phyloP scores from a whole-genome alignment of 1,140 invertebrate genomes.

The Subanguina moxae region DNA sequence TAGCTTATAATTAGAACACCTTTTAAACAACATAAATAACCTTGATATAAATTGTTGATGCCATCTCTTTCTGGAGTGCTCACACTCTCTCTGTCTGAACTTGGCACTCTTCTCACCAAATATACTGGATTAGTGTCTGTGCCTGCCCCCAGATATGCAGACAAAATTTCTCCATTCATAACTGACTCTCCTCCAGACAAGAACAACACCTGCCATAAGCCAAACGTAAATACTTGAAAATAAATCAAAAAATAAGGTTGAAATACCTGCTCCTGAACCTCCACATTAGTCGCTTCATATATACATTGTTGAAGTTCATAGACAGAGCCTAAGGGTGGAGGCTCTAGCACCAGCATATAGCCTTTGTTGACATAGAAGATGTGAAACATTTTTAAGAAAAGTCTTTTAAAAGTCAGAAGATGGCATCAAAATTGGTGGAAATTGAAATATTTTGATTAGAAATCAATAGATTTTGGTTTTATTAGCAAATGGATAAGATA shows the following conservation, averaged over 20 bases:
- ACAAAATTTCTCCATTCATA: conserved; percentile 18
- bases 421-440: neutral
- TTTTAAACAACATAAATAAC: conserved; percentile 6
- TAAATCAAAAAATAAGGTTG: neutral
- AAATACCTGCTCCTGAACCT: conserved; percentile 27
- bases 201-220: conserved; percentile 29
- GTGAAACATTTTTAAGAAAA: conserved; percentile 26
- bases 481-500: neutral
- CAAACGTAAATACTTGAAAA: neutral
- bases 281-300: conserved; percentile 15
- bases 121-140: conserved; percentile 41
- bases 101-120: conserved; percentile 32
- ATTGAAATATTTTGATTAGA: neutral
- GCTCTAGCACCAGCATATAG: conserved; percentile 37
- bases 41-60: conserved; percentile 38
- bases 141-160: conserved; percentile 25
- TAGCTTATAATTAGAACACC: too few relatives aligned
- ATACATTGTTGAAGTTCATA: conserved; percentile 35
- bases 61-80: conserved; percentile 27
- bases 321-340: conserved; percentile 35
- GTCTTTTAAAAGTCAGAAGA: conserved; percentile 4
- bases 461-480: neutral
- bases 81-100: conserved; percentile 14
- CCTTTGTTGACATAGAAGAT: conserved; percentile 44
- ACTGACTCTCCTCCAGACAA: conserved; percentile 32